Conservation (phyloP, 2,113 vertebrate species). For the zebrafish (Danio rerio) region DNA sequence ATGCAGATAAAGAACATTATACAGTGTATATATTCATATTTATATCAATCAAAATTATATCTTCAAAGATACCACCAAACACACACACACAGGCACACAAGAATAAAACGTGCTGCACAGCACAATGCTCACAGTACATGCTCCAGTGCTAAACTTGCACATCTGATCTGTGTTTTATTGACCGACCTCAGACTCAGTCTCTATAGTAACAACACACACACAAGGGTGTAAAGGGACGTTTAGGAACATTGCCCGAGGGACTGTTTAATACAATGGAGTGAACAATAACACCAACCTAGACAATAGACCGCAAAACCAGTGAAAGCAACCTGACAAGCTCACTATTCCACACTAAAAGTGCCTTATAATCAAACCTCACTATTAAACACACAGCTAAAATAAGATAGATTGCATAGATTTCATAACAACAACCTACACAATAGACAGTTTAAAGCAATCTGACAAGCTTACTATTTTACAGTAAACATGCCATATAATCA, state of each 20-base stretch:
- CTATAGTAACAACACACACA: conserved; percentile 58
- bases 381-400: neutral
- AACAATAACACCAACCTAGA: conserved; percentile 44
- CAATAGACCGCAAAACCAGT: conserved; percentile 11
- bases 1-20: neutral
- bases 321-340: neutral
- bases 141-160: conserved; percentile 46
- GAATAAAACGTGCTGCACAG: conserved; percentile 12
- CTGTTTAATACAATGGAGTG: conserved; percentile 49
- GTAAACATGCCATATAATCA: too few species aligned
- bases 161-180: conserved; percentile 54
- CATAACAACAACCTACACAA: too few species aligned
- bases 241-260: conserved; percentile 50
- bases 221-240: conserved; percentile 52
- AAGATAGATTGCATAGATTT: neutral
- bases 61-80: neutral
- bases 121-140: conserved; percentile 14
- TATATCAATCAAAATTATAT: too few species aligned
- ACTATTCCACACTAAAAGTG: neutral
- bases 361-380: neutral
- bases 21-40: neutral
- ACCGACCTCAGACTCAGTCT: conserved; percentile 52
- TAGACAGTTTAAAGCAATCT: too few species aligned
- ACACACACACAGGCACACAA: too few species aligned
- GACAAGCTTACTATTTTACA: too few species aligned